Evolutionary conservation across 1,140 invertebrate species (phyloP), one percentile per base, ranked within the genome.

Genomic region (Neodiprion virginianus): DNA sequence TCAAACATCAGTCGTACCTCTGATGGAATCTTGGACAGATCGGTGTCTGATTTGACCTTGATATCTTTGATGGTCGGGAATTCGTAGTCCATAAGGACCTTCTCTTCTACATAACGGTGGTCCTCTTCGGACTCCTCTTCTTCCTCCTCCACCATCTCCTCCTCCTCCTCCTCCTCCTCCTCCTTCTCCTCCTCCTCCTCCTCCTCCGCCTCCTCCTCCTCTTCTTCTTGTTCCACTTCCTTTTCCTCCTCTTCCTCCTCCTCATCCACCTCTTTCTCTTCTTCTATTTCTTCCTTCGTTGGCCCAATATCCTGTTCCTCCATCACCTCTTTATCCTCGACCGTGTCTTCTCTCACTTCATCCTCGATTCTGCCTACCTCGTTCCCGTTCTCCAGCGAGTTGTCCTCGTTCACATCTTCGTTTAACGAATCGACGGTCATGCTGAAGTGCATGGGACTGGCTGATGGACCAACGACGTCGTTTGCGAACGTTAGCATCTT

Each of bases 141-240:
- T 61, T 61, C 53, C n/a, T 61, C 53, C n/a, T 61, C 53, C n/a
- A 7, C 53, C 11, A 8, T 7, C 1, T 7, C 53, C 11, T 61
- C 53, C n/a, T 61, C 53, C 53, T 61, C 53, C 1, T 67, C 73
- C 7, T 68, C 72, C 14, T 21, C 67, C 75, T 80, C 74, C 72
- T 79, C 75, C 14, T 79, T 74, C 48, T 23, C 65, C 74, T 79
- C 79, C 72, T 79, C 80, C 68, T 74, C 75, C 48, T 74, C 72
- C 8, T 14, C 71, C 10, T 49, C 14, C 3, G 21, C 40, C 11
- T 74, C 65, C 14, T 66, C 47, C 10, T 71, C 69, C 12, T 7
- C 47, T 61, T 69, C 73, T 8, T 73, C 68, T 21, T 69, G 11
- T 69, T 69, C 67, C 14, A 12, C 67, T 14, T 69, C 67, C 14